A percentile compares a stretch with the other conserved stretches of the same genome.
phyloP scores from a whole-genome alignment of 2,113 vertebrate species.

The Pedionomus torquatus region DNA sequence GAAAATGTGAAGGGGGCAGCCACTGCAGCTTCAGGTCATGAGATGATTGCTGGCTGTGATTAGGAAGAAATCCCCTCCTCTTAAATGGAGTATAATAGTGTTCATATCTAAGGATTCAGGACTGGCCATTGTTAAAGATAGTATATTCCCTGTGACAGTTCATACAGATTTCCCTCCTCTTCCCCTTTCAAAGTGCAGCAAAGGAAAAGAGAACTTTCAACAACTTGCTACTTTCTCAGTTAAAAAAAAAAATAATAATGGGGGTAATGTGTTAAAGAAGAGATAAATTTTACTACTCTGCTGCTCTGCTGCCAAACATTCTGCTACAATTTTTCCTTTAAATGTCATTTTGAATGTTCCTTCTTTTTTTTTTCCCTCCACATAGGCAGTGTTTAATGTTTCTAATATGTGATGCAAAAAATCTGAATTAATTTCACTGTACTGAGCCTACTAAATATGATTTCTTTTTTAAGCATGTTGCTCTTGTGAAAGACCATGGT shows the following conservation, averaged over 20 bases:
- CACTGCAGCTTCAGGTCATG: slow-evolving; percentile 29
- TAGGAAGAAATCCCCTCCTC: slow-evolving; percentile 26
- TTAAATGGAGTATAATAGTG: slow-evolving; percentile 2
- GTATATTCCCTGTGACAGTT: neutral
- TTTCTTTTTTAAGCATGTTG: slow-evolving; percentile 11
- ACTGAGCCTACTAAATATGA: neutral
- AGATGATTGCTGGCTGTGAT: slow-evolving; percentile 42
- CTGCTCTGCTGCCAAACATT: neutral
- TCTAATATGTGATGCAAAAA: slow-evolving; percentile 11
- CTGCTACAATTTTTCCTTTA: neutral
- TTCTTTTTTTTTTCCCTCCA: neutral
- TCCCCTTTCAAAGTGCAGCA: neutral
- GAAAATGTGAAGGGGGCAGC: slow-evolving; percentile 17
- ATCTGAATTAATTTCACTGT: slow-evolving; percentile 36
- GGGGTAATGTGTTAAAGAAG: fast-evolving
- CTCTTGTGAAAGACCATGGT: slow-evolving; percentile 7
- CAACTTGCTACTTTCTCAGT: neutral
- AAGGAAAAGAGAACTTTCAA: neutral
- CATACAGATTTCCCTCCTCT: neutral
- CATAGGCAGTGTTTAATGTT: neutral
- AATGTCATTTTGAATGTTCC: neutral
- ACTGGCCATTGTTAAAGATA: neutral
- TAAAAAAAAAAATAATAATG: neutral
- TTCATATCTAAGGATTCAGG: neutral
- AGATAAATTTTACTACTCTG: neutral